phyloP scores from a whole-genome alignment of 2,113 vertebrate genomes.

The Condylura cristata region DNA sequence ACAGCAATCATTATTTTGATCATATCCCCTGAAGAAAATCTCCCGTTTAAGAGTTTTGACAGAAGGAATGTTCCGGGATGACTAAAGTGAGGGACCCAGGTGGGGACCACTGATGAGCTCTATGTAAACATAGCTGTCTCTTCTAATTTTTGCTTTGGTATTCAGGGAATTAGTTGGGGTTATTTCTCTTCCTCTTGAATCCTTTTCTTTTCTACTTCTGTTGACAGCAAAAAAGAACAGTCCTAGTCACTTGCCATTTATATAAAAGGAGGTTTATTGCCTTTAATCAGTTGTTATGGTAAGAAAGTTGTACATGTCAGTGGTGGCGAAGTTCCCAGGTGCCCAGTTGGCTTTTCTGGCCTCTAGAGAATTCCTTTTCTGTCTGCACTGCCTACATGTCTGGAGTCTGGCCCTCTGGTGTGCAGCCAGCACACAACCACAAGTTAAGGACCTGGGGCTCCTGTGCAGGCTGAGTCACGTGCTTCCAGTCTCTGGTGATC shows the following conservation, averaged over 20 bases:
- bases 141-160: constrained; percentile 44
- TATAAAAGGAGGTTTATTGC: constrained; percentile 58
- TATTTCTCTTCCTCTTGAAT: constrained; percentile 55
- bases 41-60: constrained; percentile 12
- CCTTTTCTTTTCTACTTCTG: constrained; percentile 31
- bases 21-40: background rate
- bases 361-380: constrained; percentile 68
- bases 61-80: background rate
- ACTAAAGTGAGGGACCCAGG: background rate
- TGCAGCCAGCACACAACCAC: constrained; percentile 29
- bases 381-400: constrained; percentile 68
- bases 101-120: background rate
- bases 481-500: background rate
- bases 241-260: constrained; percentile 59
- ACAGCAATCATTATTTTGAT: background rate
- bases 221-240: constrained; percentile 57
- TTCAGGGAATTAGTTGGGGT: constrained; percentile 1
- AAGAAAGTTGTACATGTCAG: constrained; percentile 56
- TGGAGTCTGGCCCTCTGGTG: constrained; percentile 65
- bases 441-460: background rate
- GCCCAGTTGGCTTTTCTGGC: constrained; percentile 52
- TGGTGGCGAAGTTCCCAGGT: constrained; percentile 72
- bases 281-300: constrained; percentile 65
- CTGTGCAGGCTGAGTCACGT: background rate
- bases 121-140: constrained; percentile 3